phyloP scores from a whole-genome alignment of 2,113 vertebrate genomes.

The Sander lucioperca region DNA sequence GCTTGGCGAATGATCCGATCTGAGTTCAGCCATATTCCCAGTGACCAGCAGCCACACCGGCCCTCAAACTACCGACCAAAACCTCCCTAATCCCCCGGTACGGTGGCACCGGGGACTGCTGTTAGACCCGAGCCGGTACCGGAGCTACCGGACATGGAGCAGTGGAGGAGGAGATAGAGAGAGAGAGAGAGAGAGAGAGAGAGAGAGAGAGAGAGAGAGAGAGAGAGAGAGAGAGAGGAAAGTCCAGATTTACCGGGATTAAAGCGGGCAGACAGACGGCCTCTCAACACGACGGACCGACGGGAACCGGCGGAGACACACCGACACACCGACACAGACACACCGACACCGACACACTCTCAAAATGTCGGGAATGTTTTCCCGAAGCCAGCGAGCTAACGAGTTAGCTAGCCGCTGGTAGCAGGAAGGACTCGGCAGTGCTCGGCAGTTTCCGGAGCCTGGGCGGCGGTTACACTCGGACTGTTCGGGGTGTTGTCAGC shows the following conservation, averaged over 20 bases:
- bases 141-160: constrained; percentile 22
- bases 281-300: constrained; percentile 38
- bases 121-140: neutral
- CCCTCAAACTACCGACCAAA: constrained; percentile 6
- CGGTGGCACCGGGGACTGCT: too few species aligned
- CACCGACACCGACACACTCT: constrained; percentile 2
- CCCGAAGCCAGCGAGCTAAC: constrained; percentile 78
- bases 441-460: constrained; percentile 47
- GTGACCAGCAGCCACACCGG: constrained; percentile 58
- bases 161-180: constrained; percentile 57
- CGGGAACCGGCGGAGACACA: constrained; percentile 23
- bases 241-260: constrained; percentile 79
- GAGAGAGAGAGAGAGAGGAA: constrained; percentile 48
- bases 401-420: constrained; percentile 32
- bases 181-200: constrained; percentile 41
- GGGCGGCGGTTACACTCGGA: constrained; percentile 30
- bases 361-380: constrained; percentile 79
- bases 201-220: constrained; percentile 43
- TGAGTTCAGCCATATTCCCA: constrained; percentile 74
- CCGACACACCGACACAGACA: constrained; percentile 6
- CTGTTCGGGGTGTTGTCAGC: too few species aligned
- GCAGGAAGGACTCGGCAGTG: constrained; percentile 54
- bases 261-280: constrained; percentile 51
- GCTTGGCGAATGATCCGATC: constrained; percentile 38
- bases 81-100: neutral